These are phyloP conservation scores for Rotaria sp. DNA, from an alignment of 2,888 invertebrate genomes.

Conservation along the genomic window DNA sequence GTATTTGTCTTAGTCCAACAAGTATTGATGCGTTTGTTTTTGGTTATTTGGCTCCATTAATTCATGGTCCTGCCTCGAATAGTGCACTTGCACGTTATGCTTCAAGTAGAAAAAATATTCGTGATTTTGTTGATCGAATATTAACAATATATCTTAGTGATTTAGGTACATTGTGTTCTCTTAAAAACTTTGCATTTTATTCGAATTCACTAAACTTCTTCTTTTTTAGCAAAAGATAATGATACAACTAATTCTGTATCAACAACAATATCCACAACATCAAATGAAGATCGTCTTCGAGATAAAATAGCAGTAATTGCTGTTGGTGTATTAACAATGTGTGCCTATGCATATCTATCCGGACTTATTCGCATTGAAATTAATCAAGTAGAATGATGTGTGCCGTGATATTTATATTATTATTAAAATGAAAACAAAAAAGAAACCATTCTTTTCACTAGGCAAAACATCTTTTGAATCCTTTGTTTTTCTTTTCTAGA, in stretches of 20 bases:
- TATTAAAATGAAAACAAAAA: not conserved
- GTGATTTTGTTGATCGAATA: constrained; percentile 27
- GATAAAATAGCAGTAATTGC: not conserved
- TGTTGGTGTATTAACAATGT: not conserved
- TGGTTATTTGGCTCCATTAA: constrained; percentile 19
- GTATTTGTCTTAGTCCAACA: not conserved
- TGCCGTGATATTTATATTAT: not conserved
- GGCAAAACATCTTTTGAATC: not conserved
- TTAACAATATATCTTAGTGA: not conserved
- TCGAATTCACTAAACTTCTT: not conserved
- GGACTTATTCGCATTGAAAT: constrained; percentile 26
- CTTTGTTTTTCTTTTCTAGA: not conserved
- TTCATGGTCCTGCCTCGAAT: not conserved
- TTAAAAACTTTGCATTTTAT: not conserved
- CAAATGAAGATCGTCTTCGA: constrained; percentile 5
- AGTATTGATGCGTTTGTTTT: not conserved
- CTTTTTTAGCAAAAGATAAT: not conserved
- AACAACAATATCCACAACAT: not conserved
- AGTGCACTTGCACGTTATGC: not conserved
- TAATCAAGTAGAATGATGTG: not conserved
- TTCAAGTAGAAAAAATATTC: not conserved
- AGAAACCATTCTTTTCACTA: not conserved
- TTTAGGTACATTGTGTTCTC: not conserved
- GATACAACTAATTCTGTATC: not conserved
- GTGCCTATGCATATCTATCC: constrained; percentile 20